phyloP scores from a whole-genome alignment of 2,113 vertebrate species.

The Cyprinus carpio region DNA sequence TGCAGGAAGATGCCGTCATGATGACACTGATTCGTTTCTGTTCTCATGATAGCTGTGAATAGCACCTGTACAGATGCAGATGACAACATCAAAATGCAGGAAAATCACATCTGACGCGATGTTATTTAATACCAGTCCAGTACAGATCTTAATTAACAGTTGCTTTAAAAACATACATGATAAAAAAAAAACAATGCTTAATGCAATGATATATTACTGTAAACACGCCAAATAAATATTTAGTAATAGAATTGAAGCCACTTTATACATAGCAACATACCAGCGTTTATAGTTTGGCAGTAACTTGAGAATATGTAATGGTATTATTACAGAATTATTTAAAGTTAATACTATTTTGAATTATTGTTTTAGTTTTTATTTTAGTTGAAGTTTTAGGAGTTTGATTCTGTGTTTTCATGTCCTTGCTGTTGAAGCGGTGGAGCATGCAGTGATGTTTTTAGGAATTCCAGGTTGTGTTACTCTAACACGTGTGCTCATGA shows the following conservation, averaged over 20 bases:
- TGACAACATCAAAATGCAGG: not conserved
- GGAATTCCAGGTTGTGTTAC: not conserved
- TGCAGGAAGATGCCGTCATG: not conserved
- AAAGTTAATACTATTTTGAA: not conserved
- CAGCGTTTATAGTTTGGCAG: not conserved
- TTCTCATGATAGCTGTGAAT: not conserved
- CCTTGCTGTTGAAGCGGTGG: conserved; percentile 3
- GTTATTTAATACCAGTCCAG: not conserved
- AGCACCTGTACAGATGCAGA: not conserved
- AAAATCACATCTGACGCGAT: not conserved
- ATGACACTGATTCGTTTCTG: not conserved
- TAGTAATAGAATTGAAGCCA: no score
- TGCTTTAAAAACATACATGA: not conserved
- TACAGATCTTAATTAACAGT: not conserved
- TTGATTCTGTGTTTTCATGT: not conserved
- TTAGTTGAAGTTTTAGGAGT: no score
- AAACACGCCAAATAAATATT: no score
- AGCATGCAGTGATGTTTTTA: not conserved
- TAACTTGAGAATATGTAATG: not conserved
- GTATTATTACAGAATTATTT: no score
- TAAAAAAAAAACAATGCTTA: no score
- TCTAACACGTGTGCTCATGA: not conserved
- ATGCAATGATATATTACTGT: no score
- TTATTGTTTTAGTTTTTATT: no score
- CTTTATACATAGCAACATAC: no score